These are phyloP conservation scores for Drosophila sturtevanti DNA, from an alignment of 1,140 invertebrate species.

Conservation along the genomic window DNA sequence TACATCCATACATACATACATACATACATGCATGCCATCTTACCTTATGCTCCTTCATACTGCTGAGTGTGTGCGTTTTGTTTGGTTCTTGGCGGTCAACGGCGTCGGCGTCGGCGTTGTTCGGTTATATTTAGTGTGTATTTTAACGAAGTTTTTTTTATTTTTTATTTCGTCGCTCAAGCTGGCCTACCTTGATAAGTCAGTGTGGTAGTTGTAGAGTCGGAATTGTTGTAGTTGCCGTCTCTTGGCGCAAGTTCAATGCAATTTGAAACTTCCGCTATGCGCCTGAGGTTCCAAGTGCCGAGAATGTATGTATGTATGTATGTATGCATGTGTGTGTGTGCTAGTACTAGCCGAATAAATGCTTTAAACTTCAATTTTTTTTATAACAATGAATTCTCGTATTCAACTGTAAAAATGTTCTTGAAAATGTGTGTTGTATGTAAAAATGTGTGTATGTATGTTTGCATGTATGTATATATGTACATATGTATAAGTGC, in stretches of 20 bases:
- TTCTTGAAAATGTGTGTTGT: not conserved
- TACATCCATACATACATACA: constrained; percentile 14
- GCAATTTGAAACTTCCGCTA: constrained; percentile 68
- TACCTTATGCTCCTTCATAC: constrained; percentile 7
- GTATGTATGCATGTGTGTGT: not conserved
- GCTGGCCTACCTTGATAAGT: constrained; percentile 73
- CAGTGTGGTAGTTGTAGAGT: constrained; percentile 1
- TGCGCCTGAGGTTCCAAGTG: constrained; percentile 30
- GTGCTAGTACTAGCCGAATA: not conserved
- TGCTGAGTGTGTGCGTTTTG: constrained; percentile 26
- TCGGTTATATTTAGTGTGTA: no score
- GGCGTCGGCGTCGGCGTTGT: constrained; percentile 16
- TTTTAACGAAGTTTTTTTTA: constrained; percentile 30
- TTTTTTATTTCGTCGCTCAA: constrained; percentile 53
- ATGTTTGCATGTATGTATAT: not conserved
- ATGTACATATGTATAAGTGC: not conserved
- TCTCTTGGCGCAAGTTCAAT: constrained; percentile 65
- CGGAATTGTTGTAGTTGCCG: constrained; percentile 1
- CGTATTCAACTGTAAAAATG: constrained; percentile 15
- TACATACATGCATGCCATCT: not conserved
- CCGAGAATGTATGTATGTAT: no score
- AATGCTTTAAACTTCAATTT: constrained; percentile 6
- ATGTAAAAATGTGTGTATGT: not conserved
- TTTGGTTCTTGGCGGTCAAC: constrained; percentile 66
- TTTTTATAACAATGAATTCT: not conserved